phyloP scores from a whole-genome alignment of 2,797 vertebrate species.

The Pyrocephalus nanus region DNA sequence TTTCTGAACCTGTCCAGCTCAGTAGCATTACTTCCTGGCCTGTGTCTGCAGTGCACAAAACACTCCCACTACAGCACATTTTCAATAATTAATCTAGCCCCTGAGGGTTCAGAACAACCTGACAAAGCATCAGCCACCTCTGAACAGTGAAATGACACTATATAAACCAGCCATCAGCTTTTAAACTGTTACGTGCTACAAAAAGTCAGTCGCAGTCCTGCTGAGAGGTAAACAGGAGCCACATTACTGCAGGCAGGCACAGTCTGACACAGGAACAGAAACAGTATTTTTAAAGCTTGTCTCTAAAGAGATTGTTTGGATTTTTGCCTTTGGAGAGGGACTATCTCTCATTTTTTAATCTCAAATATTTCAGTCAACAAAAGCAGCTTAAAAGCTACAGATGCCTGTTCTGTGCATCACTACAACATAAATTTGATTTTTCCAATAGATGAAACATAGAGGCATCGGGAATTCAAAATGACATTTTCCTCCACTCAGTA shows the following conservation, averaged over 20 bases:
- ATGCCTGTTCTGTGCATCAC: neutral
- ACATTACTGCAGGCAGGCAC: neutral
- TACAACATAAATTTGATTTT: neutral
- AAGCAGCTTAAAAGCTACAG: neutral
- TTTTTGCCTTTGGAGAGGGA: neutral
- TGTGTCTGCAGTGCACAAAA: neutral
- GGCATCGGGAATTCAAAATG: neutral
- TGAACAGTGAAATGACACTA: neutral
- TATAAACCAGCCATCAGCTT: neutral
- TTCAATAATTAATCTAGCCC: neutral
- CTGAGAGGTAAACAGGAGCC: neutral
- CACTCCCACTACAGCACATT: neutral
- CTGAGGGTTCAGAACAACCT: neutral
- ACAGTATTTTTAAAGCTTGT: neutral
- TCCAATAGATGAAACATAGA: neutral
- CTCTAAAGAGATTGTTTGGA: neutral
- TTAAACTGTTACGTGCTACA: neutral
- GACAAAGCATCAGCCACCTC: neutral
- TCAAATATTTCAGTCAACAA: neutral
- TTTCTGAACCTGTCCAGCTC: neutral
- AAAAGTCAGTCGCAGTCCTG: neutral
- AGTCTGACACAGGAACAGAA: neutral
- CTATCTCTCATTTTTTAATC: neutral
- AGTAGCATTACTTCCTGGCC: neutral
- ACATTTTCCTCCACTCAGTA: neutral